These are phyloP conservation scores for Siniperca chuatsi DNA, from an alignment of 2,113 vertebrate genomes.

Conservation along the genomic window DNA sequence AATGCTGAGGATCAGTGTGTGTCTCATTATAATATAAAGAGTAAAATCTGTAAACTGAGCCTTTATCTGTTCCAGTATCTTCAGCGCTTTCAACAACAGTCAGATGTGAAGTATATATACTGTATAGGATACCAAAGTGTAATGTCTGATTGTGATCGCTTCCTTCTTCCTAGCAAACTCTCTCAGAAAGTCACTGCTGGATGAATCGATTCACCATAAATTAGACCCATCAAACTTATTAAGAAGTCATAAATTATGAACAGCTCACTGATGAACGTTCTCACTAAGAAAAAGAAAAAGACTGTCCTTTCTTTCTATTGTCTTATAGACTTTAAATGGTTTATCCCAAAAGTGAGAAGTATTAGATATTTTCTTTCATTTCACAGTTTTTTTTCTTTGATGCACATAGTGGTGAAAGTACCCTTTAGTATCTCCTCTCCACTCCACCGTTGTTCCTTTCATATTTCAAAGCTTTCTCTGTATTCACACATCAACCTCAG, in stretches of 20 bases:
- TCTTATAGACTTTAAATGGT: not conserved
- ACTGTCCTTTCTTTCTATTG: not conserved
- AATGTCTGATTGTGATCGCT: not conserved
- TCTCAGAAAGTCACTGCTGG: not conserved
- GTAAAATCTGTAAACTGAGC: not conserved
- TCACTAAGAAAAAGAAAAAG: not conserved
- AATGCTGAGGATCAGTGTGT: not conserved
- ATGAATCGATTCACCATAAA: not conserved
- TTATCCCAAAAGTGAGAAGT: not conserved
- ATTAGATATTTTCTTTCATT: not conserved
- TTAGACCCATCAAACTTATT: constrained; percentile 8
- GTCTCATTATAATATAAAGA: not conserved
- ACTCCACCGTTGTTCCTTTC: not conserved
- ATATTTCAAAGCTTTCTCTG: constrained; percentile 11
- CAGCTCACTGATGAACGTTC: not conserved
- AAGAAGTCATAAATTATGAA: not conserved
- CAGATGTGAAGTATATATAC: not conserved
- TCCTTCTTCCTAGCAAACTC: not conserved
- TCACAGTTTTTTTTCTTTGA: not conserved
- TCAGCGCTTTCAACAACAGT: not conserved
- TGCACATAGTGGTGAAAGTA: not conserved
- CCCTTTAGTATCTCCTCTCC: not conserved
- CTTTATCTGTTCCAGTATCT: not conserved
- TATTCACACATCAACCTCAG: constrained; percentile 13
- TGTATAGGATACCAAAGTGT: not conserved